Evolutionary conservation across 2,888 invertebrate species (phyloP), one percentile per base, ranked within the genome.

Genomic region (Colostygia pectinataria): DNA sequence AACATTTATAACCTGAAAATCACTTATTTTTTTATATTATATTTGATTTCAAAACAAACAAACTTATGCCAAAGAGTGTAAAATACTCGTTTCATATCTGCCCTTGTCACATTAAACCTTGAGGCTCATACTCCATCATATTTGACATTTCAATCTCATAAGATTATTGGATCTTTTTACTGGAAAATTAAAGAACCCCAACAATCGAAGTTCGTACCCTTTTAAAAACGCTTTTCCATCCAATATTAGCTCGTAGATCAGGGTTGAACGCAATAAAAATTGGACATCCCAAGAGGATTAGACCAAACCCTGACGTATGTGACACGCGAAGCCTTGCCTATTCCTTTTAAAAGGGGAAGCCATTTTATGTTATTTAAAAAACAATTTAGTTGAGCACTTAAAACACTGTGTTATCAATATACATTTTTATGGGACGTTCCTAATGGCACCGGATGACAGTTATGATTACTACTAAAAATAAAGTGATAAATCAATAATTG

Each of bases 231-330:
- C 66, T 75, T 82, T 83, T 80, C 76, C 79, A 74, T 68, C 68
- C 77, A 74, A 82, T 87, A 88, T 84, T 83, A 79, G 66, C 58
- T 74, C 74, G 75, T 86, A 81, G 67, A 84, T 88, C 87, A 88
- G 80, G 80, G 77, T 72, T 73, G 75, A 78, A 76, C 63, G 83
- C 81, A 89, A 89, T 89, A 89, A 89, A 85, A 87, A 83, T 82
- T 75, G 82, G 74, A 78, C 71, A 77, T 80, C 84, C 87, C 83
- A 60, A 66, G 71, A 75, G 86, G 86, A 87, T 89, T 86, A 86
- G 78, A 75, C 71, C 78, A 83, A 86, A 86, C 83, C 80, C 83
- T 87, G 87, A 88, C 81, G 73, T 80, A 89, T 87, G 89, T 80
- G 89, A 85, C 87, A 77, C 63, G 68, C 72, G 71, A 83, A 86